Percentiles rank a stretch among this genome's conserved stretches.
phyloP scores from a whole-genome alignment of 2,113 vertebrate species.

The Sula dactylatra region DNA sequence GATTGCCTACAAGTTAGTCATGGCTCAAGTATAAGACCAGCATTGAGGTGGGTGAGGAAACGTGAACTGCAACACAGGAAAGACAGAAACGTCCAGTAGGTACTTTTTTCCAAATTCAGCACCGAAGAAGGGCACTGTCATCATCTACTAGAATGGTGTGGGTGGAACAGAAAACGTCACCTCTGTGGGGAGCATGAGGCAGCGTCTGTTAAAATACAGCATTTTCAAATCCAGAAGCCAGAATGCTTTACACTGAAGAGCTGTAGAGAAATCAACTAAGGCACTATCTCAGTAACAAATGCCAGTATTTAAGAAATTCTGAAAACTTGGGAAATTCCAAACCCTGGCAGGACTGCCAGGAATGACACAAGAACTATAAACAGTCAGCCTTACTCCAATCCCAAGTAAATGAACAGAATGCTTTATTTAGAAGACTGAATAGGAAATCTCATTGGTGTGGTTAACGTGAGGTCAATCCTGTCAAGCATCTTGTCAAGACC shows the following conservation, averaged over 20 bases:
- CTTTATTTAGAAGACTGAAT: neutral
- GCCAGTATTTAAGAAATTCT: neutral
- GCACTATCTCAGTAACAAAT: neutral
- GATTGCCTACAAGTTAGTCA: neutral
- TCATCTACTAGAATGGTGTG: neutral
- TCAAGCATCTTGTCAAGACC: neutral
- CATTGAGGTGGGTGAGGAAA: neutral
- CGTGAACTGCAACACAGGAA: rapidly evolving
- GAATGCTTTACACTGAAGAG: neutral
- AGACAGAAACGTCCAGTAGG: neutral
- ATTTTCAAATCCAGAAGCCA: neutral
- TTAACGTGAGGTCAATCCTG: neutral
- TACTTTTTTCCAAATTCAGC: too few species aligned
- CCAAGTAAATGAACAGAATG: neutral
- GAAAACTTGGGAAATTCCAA: neutral
- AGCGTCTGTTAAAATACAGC: neutral
- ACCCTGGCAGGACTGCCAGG: neutral
- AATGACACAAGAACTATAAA: neutral
- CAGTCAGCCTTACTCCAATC: neutral
- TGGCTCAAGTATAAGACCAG: neutral
- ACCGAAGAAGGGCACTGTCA: neutral
- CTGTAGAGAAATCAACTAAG: neutral
- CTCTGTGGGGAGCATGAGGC: neutral
- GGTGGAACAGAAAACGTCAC: neutral
- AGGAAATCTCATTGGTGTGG: neutral